Conservation (phyloP, 23 tunicate genomes). For the Corella eumyota region DNA sequence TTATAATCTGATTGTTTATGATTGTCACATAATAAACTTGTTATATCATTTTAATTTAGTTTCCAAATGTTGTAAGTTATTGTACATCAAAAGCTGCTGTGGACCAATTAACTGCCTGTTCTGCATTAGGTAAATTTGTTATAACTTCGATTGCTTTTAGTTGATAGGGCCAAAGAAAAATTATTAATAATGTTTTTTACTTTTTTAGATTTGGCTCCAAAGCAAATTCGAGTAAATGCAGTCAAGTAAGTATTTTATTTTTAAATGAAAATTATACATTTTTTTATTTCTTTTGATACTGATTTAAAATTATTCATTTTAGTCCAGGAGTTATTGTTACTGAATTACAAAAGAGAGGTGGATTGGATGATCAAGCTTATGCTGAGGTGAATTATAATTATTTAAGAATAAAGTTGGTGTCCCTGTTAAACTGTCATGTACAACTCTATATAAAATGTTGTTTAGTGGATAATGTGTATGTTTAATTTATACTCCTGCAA, state of each 20-base stretch:
- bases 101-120: constrained; percentile 48
- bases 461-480: too few species aligned
- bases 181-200: not conserved
- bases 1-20: not conserved
- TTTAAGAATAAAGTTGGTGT: not conserved
- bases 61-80: constrained; percentile 27
- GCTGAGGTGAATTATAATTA: constrained; percentile 9
- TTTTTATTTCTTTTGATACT: not conserved
- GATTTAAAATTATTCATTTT: too few species aligned
- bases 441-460: too few species aligned
- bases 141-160: not conserved
- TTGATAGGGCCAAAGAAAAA: not conserved
- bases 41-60: constrained; percentile 5
- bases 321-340: constrained; percentile 45
- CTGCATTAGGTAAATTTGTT: constrained; percentile 23
- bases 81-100: constrained; percentile 55
- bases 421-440: not conserved
- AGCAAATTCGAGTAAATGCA: constrained; percentile 27
- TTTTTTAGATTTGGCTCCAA: constrained; percentile 34
- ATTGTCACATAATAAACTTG: not conserved
- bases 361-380: constrained; percentile 34
- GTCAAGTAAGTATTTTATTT: constrained; percentile 25
- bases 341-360: constrained; percentile 51
- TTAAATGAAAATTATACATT: not conserved
- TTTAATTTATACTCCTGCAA: too few species aligned